These are phyloP conservation scores for Drosophila yooni DNA, from an alignment of 2,888 invertebrate species.

Conservation along the genomic window DNA sequence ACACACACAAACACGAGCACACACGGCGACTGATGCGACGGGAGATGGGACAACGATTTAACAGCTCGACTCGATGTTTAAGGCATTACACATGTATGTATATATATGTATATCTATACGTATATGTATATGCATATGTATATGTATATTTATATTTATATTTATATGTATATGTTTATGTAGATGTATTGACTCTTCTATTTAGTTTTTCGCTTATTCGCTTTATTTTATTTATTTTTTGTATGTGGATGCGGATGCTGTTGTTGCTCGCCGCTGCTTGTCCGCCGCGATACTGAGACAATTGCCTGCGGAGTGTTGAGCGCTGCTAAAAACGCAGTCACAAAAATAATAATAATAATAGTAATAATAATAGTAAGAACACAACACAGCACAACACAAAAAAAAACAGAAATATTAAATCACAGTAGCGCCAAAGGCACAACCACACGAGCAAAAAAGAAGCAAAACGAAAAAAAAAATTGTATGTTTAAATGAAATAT, in stretches of 20 bases:
- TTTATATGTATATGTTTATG: not conserved
- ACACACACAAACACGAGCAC: conserved; percentile 7
- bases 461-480: conserved; percentile 6
- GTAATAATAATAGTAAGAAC: conserved; percentile 17
- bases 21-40: conserved; percentile 9
- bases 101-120: not conserved
- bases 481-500: conserved; percentile 41
- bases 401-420: conserved; percentile 7
- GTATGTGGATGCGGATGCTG: conserved; percentile 22
- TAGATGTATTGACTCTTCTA: not conserved
- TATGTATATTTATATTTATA: not conserved
- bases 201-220: not conserved
- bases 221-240: conserved; percentile 2
- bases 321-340: conserved; percentile 16
- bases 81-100: conserved; percentile 20
- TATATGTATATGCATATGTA: not conserved
- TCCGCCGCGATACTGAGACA: conserved; percentile 63
- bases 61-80: conserved; percentile 23
- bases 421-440: conserved; percentile 20
- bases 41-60: conserved; percentile 3
- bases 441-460: conserved; percentile 17
- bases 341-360: conserved; percentile 13
- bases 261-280: conserved; percentile 69
- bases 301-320: conserved; percentile 29
- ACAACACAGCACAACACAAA: conserved; percentile 17